Percentiles rank a stretch among this genome's conserved stretches.
Conservation (phyloP, 1,140 invertebrate genomes). For the Laodelphax striatellus region DNA sequence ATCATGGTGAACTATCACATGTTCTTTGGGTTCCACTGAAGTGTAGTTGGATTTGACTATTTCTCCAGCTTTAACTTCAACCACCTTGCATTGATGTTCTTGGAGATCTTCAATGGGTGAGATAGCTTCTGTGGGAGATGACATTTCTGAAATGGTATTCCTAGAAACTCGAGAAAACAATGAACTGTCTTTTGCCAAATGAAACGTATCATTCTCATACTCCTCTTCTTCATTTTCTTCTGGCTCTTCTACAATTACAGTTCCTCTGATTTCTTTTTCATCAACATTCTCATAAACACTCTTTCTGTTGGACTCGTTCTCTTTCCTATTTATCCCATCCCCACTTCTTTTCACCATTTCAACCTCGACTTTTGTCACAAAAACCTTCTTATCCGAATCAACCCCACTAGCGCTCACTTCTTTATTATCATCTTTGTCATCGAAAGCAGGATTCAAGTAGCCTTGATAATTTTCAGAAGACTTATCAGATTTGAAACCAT, state of each 20-base stretch:
- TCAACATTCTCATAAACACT: conserved; percentile 24
- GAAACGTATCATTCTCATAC: conserved; percentile 35
- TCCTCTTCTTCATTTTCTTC: conserved; percentile 27
- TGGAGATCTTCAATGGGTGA: background rate
- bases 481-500: background rate
- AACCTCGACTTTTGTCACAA: conserved; percentile 10
- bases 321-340: background rate
- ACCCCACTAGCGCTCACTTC: background rate
- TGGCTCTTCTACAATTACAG: conserved; percentile 10
- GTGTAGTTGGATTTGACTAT: conserved; percentile 37
- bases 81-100: conserved; percentile 32
- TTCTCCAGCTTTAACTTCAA: conserved; percentile 44
- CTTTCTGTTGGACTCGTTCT: conserved; percentile 12
- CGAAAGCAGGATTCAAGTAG: conserved; percentile 34
- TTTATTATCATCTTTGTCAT: conserved; percentile 20
- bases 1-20: conserved; percentile 26
- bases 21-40: conserved; percentile 35
- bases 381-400: background rate
- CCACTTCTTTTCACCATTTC: conserved; percentile 1
- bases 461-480: conserved; percentile 23
- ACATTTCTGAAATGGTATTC: conserved; percentile 30
- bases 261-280: conserved; percentile 14
- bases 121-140: background rate
- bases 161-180: conserved; percentile 56
- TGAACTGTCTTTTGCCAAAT: conserved; percentile 50